Evolutionary conservation across 2,888 invertebrate species (phyloP), one percentile per base, ranked within the genome.

Genomic region (Mechanitis messenoides): DNA sequence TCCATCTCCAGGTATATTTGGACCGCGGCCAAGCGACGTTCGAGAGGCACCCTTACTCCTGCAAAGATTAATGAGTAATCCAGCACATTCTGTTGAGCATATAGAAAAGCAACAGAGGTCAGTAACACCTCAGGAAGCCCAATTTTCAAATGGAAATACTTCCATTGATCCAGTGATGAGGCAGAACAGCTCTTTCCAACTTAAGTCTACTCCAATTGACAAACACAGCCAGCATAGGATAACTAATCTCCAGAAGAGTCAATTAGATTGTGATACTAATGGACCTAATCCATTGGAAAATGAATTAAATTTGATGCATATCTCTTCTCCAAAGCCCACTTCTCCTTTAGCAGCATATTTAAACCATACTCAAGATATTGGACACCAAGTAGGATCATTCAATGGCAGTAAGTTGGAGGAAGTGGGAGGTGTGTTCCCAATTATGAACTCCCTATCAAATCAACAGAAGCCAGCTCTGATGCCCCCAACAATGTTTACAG

Each of bases 91-190:
- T 60, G 93, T 96, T 0, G 97, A 97, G 78, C 96, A 97, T 77
- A 94, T 97, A 76, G 97, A 97, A 77, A 96, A 96, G 74, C 94
- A 94, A 72, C 96, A 96, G 72, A 91, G 95, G 58, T 94, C 94
- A 28, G 92, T 93, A 45, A 94, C 95, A 12, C 95, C 95, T 0
- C 93, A 93, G 70, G 92, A 92, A 66, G 77, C 76, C 2, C 83
- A 80, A 67, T 76, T 74, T 72, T 73, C 83, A 33, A 88, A 88
- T 73, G 87, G 85, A 31, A 84, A 83, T 62, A 76, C 81, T 64
- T 79, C 78, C 47, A 67, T 85, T 69, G 83, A 80, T 71, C 73
- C 80, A 55, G 65, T 76, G 53, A 75, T 85, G 73, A 73, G 82
- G 62, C 84, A 83, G 71, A 85, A 81, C 66, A 83, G 81, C 70